phyloP scores from a whole-genome alignment of 2,888 invertebrate species.

The Podabrus alpinus region DNA sequence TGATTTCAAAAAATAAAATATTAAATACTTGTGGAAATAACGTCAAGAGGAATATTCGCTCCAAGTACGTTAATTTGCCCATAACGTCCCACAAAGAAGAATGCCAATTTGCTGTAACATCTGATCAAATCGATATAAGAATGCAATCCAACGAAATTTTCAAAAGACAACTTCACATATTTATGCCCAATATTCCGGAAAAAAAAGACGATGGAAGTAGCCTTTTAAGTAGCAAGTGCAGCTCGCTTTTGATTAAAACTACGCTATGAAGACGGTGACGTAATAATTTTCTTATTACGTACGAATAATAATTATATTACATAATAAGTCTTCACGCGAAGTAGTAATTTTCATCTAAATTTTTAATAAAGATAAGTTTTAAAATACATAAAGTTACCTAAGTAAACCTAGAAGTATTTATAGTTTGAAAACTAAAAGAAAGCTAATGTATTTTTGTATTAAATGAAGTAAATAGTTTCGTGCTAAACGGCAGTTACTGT shows the following conservation, averaged over 20 bases:
- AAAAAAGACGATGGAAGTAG: constrained; percentile 48
- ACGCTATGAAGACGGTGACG: neutral
- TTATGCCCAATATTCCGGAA: constrained; percentile 70
- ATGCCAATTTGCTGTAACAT: neutral
- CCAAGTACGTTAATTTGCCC: neutral
- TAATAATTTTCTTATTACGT: neutral
- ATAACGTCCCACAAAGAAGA: neutral
- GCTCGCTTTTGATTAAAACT: constrained; percentile 31
- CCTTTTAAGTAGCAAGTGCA: constrained; percentile 44
- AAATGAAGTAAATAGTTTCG: constrained; percentile 1
- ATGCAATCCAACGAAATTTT: constrained; percentile 31
- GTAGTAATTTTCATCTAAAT: neutral
- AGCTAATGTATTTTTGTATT: neutral
- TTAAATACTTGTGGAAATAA: neutral
- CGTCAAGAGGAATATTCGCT: neutral
- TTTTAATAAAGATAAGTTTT: neutral
- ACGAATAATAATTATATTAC: neutral
- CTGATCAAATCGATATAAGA: neutral
- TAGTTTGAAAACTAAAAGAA: neutral
- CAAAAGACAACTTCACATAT: constrained; percentile 74
- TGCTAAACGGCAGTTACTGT: constrained; percentile 15
- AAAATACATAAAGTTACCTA: neutral
- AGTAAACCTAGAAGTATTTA: neutral
- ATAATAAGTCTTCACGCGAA: neutral
- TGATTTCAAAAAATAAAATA: neutral